Percentiles rank a stretch among this genome's conserved stretches.
Evolutionary conservation across 2,113 vertebrate species (phyloP).

Genomic region (Irena cyanogastra): DNA sequence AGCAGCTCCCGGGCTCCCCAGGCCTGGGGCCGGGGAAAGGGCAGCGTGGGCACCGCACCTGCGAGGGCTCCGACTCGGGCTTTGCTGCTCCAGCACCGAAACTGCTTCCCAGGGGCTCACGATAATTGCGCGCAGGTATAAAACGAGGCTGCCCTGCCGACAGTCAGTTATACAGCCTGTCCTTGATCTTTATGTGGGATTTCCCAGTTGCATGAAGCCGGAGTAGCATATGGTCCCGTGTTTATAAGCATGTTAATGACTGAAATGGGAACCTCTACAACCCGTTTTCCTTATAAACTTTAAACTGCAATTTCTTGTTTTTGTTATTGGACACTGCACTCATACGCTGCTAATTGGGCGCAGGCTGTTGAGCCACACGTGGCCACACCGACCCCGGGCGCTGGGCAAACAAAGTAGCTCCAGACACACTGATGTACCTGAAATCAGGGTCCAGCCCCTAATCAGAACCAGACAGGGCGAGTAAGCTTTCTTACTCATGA

Average conservation of each 20-base stretch:
- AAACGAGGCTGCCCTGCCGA: not conserved
- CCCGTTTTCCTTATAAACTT: not conserved
- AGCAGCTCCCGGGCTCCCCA: not conserved
- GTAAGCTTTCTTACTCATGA: not conserved
- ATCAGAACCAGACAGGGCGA: not conserved
- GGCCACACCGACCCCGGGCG: rapidly evolving
- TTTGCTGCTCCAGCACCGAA: not conserved
- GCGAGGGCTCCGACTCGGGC: rapidly evolving
- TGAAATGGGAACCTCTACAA: not conserved
- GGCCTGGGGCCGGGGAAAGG: rapidly evolving
- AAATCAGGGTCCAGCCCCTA: not conserved
- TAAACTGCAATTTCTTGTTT: not conserved
- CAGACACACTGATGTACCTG: not conserved
- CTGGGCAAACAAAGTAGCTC: rapidly evolving
- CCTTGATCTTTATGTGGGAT: not conserved
- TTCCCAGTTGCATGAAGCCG: not conserved
- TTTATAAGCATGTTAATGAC: slow-evolving; percentile 51
- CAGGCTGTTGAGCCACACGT: not conserved
- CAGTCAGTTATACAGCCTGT: not conserved
- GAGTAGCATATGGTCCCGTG: not conserved
- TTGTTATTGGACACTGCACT: not conserved
- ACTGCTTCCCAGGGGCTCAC: rapidly evolving
- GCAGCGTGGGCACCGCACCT: rapidly evolving
- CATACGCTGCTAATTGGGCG: rapidly evolving
- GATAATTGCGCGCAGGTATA: rapidly evolving